phyloP scores from a whole-genome alignment of 2,113 vertebrate species.

The Sturnus vulgaris region DNA sequence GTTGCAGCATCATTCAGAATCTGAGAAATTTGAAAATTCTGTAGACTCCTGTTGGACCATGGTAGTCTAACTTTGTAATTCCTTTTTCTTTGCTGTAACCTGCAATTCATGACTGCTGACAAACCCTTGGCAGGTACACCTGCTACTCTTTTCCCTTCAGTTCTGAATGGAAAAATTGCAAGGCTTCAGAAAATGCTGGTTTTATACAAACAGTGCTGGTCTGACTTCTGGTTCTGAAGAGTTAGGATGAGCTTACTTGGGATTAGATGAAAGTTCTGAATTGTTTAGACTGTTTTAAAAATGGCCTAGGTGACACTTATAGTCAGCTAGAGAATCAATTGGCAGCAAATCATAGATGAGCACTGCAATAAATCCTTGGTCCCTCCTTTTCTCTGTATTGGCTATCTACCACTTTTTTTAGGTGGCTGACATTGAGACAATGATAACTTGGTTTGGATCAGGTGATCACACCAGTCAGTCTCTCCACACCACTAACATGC shows the following conservation, averaged over 20 bases:
- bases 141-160: neutral
- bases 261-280: neutral
- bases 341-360: neutral
- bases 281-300: neutral
- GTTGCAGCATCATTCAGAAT: neutral
- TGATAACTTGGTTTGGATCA: neutral
- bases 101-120: neutral
- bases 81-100: neutral
- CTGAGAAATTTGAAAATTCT: neutral
- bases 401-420: neutral
- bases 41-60: neutral
- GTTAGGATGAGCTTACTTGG: neutral
- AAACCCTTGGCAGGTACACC: neutral
- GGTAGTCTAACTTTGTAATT: neutral
- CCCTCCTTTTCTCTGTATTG: neutral
- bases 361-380: neutral
- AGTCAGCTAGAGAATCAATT: neutral
- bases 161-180: neutral
- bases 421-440: neutral
- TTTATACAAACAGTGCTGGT: neutral
- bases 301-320: rapidly evolving
- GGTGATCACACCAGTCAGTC: neutral
- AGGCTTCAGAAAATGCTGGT: neutral
- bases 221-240: neutral
- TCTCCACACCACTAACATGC: neutral